Conservation (phyloP, 2,113 vertebrate species). For the Sylvietta virens region DNA sequence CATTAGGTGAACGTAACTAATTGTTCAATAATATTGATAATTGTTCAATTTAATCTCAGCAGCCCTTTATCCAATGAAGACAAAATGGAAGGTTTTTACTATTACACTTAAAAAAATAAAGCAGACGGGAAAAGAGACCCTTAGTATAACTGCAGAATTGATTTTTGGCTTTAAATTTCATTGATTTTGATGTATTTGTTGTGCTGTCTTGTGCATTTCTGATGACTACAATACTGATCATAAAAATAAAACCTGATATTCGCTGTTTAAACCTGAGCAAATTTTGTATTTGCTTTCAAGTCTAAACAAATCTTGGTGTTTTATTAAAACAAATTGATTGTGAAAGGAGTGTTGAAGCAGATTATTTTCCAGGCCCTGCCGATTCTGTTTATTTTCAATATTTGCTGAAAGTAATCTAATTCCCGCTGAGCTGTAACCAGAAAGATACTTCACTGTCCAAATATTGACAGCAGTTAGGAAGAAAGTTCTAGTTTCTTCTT, state of each 20-base stretch:
- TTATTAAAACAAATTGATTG: neutral
- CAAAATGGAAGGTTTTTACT: neutral
- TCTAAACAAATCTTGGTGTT: neutral
- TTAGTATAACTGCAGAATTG: neutral
- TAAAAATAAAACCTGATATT: neutral
- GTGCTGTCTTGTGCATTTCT: neutral
- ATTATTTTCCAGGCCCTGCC: neutral
- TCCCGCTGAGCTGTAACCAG: neutral
- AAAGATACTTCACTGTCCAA: neutral
- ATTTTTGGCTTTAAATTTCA: neutral
- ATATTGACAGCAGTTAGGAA: neutral
- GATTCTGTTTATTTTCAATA: constrained; percentile 34
- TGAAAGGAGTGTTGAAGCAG: neutral
- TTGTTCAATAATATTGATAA: neutral
- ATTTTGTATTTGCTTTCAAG: neutral
- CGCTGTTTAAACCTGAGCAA: neutral
- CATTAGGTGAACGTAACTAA: neutral
- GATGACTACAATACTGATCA: neutral
- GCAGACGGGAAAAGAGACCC: neutral
- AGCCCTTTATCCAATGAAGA: neutral
- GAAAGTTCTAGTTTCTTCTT: neutral
- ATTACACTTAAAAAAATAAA: neutral
- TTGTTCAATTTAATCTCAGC: neutral
- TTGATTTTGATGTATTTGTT: neutral
- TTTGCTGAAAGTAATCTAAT: constrained; percentile 9